Evolutionary conservation across 2,113 vertebrate genomes (phyloP), one percentile per base, ranked within the genome.

Genomic region (Raphicerus campestris): DNA sequence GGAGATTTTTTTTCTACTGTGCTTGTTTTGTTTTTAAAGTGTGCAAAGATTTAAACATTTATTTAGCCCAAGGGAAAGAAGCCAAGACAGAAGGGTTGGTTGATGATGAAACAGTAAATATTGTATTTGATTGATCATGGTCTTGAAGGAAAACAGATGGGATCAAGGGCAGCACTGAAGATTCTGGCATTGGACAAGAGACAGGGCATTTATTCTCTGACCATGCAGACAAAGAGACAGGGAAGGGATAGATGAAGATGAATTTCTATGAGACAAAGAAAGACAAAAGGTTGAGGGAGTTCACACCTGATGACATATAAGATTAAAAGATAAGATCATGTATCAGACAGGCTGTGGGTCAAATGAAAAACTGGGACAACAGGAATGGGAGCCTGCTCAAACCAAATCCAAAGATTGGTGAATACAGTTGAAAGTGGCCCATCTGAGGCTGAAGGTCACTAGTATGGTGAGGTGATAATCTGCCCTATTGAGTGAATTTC

Each of bases 101-200:
- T 84, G 56, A 83, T 92, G 80, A 92, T 87, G 89, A 73, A 91
- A 96, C n/a, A 86, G 80, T 78, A 93, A 96, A 94, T 84, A 92
- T 77, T 89, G 22, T 49, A 86, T 87, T 92, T 93, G 63, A 96
- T 86, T 92, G 73, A 93, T 80, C 32, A 61, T 56, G 28, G 63
- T 63, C 56, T 96, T 93, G 82, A 77, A 92, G 22, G 63, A 51
- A 86, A 92, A 56, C 81, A 98, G 30, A 92, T 77, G 56, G 58
- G 26, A 90, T n/a, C 47, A 60, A 47, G 81, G 75, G 30, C 30
- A 28, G 70, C 42, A 11, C n/a, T 89, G 39, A 77, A 75, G 51
- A 51, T 87, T 24, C 2, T 77, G 58, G 39, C 63, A 80, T 11
- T 91, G 35, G 86, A 22, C 84, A 81, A 42, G 26, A 83, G 66